Evolutionary conservation across 1,140 invertebrate genomes (phyloP).

Genomic region (Tribolium castaneum): DNA sequence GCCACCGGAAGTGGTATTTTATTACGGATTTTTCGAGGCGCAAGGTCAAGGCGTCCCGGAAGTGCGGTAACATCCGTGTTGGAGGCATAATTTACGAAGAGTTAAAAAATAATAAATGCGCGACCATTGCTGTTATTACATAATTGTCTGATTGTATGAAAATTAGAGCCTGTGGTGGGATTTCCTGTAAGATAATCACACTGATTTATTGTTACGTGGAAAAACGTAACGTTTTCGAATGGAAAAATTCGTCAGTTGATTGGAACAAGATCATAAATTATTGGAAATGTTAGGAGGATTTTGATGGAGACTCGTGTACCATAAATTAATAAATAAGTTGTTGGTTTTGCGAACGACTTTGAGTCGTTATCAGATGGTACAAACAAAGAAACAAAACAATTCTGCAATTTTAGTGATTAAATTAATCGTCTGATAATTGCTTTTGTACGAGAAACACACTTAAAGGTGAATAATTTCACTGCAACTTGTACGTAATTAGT

Average conservation of each 20-base stretch:
- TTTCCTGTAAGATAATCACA: neutral
- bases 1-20: neutral
- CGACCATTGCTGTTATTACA: neutral
- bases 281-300: neutral
- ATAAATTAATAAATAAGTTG: neutral
- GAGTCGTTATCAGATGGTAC: too few species aligned
- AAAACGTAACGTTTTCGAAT: neutral
- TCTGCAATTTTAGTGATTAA: too few species aligned
- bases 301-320: neutral
- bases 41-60: neutral
- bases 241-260: neutral
- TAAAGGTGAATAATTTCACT: too few species aligned
- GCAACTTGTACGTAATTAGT: too few species aligned
- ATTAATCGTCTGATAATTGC: too few species aligned
- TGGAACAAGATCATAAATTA: neutral
- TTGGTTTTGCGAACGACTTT: neutral
- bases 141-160: neutral
- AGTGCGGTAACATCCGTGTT: neutral
- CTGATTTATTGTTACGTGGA: neutral
- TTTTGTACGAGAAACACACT: too few species aligned
- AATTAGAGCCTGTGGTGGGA: neutral
- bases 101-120: neutral
- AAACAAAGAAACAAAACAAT: too few species aligned
- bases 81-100: neutral
- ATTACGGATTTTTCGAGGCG: neutral